Conservation (phyloP, 2,113 vertebrate genomes). For the Phaethornis superciliosus region DNA sequence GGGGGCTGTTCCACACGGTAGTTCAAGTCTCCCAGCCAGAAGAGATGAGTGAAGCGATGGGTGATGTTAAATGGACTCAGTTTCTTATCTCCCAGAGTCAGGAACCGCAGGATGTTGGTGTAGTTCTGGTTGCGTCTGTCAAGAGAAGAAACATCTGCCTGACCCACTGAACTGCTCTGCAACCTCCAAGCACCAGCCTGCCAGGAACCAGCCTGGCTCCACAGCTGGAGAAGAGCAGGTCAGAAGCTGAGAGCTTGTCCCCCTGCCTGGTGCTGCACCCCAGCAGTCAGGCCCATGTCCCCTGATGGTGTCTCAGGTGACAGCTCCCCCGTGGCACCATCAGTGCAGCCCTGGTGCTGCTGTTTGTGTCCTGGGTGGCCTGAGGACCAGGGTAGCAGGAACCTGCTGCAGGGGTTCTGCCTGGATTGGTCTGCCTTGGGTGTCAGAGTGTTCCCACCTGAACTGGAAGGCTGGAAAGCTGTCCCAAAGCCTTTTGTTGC, state of each 20-base stretch:
- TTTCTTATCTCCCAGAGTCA: slow-evolving; percentile 94
- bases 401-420: neutral
- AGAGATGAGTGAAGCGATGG: slow-evolving; percentile 93
- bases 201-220: neutral
- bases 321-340: too few species aligned
- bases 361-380: neutral
- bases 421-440: neutral
- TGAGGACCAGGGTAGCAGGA: neutral
- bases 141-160: slow-evolving; percentile 49
- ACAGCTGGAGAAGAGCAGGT: neutral
- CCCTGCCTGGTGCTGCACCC: neutral
- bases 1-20: slow-evolving; percentile 89
- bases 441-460: neutral
- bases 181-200: neutral
- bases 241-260: neutral
- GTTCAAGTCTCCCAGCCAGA: slow-evolving; percentile 98
- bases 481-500: neutral
- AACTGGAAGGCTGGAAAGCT: neutral
- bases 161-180: neutral
- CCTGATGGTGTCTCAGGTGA: too few species aligned
- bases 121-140: slow-evolving; percentile 96
- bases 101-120: slow-evolving; percentile 89
- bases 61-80: slow-evolving; percentile 93
- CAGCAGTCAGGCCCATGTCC: neutral
- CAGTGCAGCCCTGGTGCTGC: neutral